Conservation (phyloP, 2,888 invertebrate species). For the Pasiphila rectangulata region DNA sequence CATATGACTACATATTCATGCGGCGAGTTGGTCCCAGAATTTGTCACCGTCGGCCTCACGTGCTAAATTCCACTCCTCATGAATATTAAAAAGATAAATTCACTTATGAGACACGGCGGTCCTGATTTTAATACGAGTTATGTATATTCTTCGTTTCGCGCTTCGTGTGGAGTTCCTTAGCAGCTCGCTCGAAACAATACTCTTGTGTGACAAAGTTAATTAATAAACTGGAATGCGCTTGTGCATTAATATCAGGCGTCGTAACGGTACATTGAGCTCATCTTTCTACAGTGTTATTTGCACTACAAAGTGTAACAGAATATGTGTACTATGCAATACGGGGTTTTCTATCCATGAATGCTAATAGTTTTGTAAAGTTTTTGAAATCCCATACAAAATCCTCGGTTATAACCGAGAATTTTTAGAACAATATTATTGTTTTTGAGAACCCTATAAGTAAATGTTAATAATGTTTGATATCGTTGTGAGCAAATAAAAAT, state of each 20-base stretch:
- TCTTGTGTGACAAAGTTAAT: conserved; percentile 23
- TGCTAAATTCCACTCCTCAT: conserved; percentile 61
- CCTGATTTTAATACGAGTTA: conserved; percentile 56
- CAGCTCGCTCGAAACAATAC: conserved; percentile 5
- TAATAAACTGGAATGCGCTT: conserved; percentile 12
- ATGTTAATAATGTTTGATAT: too few species aligned
- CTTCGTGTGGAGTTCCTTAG: conserved; percentile 32
- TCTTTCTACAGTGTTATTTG: neutral
- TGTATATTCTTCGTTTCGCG: conserved; percentile 48
- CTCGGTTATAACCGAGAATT: too few species aligned
- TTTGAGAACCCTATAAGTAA: too few species aligned
- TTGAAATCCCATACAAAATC: too few species aligned
- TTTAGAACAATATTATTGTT: too few species aligned
- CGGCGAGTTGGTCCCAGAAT: conserved; percentile 57
- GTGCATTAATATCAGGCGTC: neutral
- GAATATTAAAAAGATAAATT: conserved; percentile 73
- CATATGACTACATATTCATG: conserved; percentile 67
- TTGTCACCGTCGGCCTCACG: conserved; percentile 55
- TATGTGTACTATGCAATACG: too few species aligned
- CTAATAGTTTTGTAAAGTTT: too few species aligned
- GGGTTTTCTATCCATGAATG: too few species aligned
- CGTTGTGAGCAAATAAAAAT: too few species aligned
- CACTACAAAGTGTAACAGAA: conserved; percentile 49
- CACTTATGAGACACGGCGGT: conserved; percentile 64
- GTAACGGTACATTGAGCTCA: neutral